Conservation (phyloP, 2,888 invertebrate genomes). For the Cacoxenus indagator region DNA sequence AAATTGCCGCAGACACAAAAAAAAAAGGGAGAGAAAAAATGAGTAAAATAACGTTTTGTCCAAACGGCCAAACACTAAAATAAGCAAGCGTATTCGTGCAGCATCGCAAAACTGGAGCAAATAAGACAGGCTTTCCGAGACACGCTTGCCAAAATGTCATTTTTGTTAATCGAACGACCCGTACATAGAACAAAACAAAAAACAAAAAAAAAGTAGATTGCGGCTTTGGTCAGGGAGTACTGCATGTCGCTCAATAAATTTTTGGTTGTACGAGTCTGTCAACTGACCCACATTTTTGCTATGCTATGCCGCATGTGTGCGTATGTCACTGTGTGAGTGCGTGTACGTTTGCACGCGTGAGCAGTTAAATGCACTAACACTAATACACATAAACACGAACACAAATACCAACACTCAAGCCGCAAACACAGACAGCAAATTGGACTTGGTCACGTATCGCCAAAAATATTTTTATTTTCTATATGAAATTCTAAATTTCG, state of each 20-base stretch:
- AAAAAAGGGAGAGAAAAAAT: background rate
- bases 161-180: background rate
- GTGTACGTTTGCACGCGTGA: constrained; percentile 21
- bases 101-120: background rate
- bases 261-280: constrained; percentile 43
- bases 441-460: constrained; percentile 25
- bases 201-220: constrained; percentile 38
- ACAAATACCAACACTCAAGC: no score
- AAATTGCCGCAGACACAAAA: no score
- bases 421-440: constrained; percentile 1
- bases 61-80: background rate
- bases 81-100: background rate
- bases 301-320: constrained; percentile 27
- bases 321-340: constrained; percentile 8
- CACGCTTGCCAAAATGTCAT: background rate
- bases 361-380: constrained; percentile 27
- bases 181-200: background rate
- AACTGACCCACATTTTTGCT: constrained; percentile 56
- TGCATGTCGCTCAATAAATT: constrained; percentile 53
- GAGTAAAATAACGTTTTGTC: background rate
- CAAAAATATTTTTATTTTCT: background rate
- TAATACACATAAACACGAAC: constrained; percentile 23
- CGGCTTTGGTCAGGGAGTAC: constrained; percentile 37
- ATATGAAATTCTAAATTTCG: background rate
- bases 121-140: background rate